Evolutionary conservation across 2,797 vertebrate genomes (phyloP), one percentile per base, ranked within the genome.

Genomic region (Hyperoplus immaculatus): DNA sequence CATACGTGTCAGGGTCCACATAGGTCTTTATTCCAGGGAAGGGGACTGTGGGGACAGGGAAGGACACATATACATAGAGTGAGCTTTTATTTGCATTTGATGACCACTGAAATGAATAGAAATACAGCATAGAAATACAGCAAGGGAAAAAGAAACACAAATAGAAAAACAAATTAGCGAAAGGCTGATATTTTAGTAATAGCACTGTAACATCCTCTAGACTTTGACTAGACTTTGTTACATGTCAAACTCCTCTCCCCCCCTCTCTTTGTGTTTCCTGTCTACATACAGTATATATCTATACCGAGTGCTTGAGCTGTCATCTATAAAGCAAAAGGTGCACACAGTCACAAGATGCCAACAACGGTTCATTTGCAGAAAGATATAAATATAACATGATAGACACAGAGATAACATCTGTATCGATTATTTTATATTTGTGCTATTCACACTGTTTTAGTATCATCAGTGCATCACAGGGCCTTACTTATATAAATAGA

Each of bases 1-100:
- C 97, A 39, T 98, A 98, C 0, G 97, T 98, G 55, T 98, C 97
- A 58, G 97, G 97, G 93, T 98, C 97, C 78, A 98, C 95, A 4
- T 98, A 98, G 5, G 97, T 97, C 95, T 98, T 98, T 84, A 96
- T 92, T 71, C 97, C 97, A 0, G 97, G 97, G 80, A 96, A 96
- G 59, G 82, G 95, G 49, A 97, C 97, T 98, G 67, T 49, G 65
- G 61, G 46, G 13, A 81, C 15, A 80, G 4, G 59, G 45, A 38
- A 11, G 51, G 56, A 36, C 60, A 45, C 38, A 15, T 47, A 49
- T 57, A 15, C 8, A 1, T 41, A 51, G 38, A 64, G 14, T 21
- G 12, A 3, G 36, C 14, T 36, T 6, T 47, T 73, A 67, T 72
- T 14, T 29, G 8, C 45, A 4, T 15, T 54, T 11, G 38, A 29